Evolutionary conservation across 2,113 vertebrate species (phyloP).

Genomic region (Nansenia antarctica): DNA sequence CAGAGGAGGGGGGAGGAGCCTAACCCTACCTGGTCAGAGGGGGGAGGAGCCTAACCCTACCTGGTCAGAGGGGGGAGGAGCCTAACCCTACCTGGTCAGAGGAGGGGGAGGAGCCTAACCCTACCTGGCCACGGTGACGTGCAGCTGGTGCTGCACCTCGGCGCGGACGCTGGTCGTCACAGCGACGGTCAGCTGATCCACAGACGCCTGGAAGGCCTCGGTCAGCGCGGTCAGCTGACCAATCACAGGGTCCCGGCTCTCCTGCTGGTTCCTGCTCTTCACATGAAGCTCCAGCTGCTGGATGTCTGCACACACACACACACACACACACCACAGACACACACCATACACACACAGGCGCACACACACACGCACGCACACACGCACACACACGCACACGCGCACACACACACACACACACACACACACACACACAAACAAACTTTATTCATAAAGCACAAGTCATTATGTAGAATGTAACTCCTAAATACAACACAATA

Average conservation of each 20-base stretch:
- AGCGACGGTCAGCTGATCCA: slow-evolving; percentile 84
- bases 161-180: slow-evolving; percentile 82
- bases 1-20: too few species aligned
- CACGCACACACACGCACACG: background rate
- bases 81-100: too few species aligned
- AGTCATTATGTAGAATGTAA: too few species aligned
- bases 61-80: too few species aligned
- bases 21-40: too few species aligned
- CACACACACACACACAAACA: background rate
- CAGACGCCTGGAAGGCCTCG: slow-evolving; percentile 83
- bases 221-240: slow-evolving; percentile 88
- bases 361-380: too few species aligned
- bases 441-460: too few species aligned
- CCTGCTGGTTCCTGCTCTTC: slow-evolving; percentile 87
- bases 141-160: slow-evolving; percentile 94
- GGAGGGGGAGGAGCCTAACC: too few species aligned
- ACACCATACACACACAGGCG: too few species aligned
- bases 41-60: too few species aligned
- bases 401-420: background rate
- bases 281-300: slow-evolving; percentile 92
- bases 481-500: too few species aligned
- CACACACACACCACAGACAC: too few species aligned
- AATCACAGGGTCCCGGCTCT: slow-evolving; percentile 83
- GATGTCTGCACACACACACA: slow-evolving; percentile 77
- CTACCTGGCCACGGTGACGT: slow-evolving; percentile 91